Conservation (phyloP, 2,797 vertebrate genomes). For the Melanotaenia maccullochi region DNA sequence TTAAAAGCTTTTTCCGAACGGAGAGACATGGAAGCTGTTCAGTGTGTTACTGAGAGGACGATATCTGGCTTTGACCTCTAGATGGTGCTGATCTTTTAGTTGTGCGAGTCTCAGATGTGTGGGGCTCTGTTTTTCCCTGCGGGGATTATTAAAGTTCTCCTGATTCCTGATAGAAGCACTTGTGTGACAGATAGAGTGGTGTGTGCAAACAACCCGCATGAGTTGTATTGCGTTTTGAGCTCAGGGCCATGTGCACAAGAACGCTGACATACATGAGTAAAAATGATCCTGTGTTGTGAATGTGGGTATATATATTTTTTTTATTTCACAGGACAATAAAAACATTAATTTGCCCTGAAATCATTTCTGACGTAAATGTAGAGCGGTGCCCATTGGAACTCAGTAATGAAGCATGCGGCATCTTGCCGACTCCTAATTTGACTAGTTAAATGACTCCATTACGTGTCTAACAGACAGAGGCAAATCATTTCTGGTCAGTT, state of each 20-base stretch:
- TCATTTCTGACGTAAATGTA: constrained; percentile 99
- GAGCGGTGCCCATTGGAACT: constrained; percentile 98
- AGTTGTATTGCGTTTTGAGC: constrained; percentile 42
- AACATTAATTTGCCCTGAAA: constrained; percentile 99
- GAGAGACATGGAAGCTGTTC: not conserved
- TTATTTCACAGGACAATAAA: constrained; percentile 90
- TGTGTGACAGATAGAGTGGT: constrained; percentile 37
- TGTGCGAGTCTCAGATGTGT: constrained; percentile 66
- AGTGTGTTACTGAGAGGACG: constrained; percentile 8
- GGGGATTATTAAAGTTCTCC: constrained; percentile 41
- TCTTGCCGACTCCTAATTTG: constrained; percentile 99
- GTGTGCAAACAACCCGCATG: constrained; percentile 64
- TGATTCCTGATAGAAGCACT: constrained; percentile 34
- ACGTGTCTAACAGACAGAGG: constrained; percentile 99
- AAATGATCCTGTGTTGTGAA: constrained; percentile 36
- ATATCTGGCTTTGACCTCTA: constrained; percentile 79
- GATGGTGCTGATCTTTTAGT: constrained; percentile 92
- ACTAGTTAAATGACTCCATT: constrained; percentile 99
- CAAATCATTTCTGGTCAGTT: constrained; percentile 99
- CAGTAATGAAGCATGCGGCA: constrained; percentile 99
- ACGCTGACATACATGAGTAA: constrained; percentile 36
- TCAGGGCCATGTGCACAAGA: constrained; percentile 34
- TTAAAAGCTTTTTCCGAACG: constrained; percentile 26
- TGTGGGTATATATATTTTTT: constrained; percentile 52
- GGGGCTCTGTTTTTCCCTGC: constrained; percentile 19